phyloP scores from a whole-genome alignment of 2,888 invertebrate genomes.

The Hypselothyrea guttata region DNA sequence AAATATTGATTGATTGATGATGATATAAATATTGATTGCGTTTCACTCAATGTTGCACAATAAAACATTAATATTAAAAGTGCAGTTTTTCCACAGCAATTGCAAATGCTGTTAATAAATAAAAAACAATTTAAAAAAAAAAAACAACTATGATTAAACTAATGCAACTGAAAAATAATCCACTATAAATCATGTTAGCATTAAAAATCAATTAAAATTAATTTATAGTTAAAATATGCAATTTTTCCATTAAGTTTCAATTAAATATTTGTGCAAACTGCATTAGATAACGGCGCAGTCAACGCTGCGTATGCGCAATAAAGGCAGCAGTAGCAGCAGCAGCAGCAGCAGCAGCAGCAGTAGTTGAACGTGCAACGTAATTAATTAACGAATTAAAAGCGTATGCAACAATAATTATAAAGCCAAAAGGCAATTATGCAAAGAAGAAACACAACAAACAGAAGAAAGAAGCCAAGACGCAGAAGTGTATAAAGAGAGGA shows the following conservation, averaged over 20 bases:
- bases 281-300: conserved; percentile 19
- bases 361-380: conserved; percentile 52
- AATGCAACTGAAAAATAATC: too few species aligned
- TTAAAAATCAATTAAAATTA: too few species aligned
- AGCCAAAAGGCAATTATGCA: conserved; percentile 73
- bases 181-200: too few species aligned
- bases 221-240: not conserved
- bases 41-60: too few species aligned
- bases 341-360: conserved; percentile 15
- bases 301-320: conserved; percentile 52
- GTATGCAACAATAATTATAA: conserved; percentile 73
- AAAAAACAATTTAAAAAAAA: too few species aligned
- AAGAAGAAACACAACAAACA: conserved; percentile 26
- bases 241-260: conserved; percentile 2
- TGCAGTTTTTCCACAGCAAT: too few species aligned
- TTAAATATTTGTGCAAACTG: conserved; percentile 8
- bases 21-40: too few species aligned
- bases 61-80: too few species aligned
- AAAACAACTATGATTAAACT: too few species aligned
- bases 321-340: conserved; percentile 17
- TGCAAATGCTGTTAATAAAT: too few species aligned
- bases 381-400: conserved; percentile 74
- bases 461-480: not conserved
- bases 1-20: too few species aligned
- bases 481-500: too few species aligned